Evolutionary conservation across 1,140 invertebrate species (phyloP).

Genomic region (Trinorchestia longiramus): DNA sequence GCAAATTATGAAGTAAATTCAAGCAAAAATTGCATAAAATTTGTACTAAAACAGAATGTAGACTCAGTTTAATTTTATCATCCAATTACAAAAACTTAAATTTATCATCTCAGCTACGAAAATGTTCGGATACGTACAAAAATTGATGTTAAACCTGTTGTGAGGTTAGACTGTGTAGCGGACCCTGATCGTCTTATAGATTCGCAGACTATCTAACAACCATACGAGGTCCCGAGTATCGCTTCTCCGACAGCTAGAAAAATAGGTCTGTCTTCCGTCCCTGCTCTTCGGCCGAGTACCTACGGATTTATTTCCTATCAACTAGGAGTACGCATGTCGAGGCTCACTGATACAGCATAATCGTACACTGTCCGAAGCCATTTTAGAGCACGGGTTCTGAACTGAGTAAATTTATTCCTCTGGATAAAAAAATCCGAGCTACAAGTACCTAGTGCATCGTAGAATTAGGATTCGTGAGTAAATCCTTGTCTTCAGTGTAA

Average conservation of each 20-base stretch:
- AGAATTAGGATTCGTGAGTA: background rate
- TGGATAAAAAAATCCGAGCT: background rate
- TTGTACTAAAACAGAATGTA: too few species aligned
- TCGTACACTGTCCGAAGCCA: constrained; percentile 15
- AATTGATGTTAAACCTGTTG: too few species aligned
- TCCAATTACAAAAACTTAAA: too few species aligned
- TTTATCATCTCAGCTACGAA: too few species aligned
- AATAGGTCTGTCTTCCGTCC: constrained; percentile 8
- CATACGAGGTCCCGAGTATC: background rate
- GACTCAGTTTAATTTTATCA: too few species aligned
- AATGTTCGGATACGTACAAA: too few species aligned
- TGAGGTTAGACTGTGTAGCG: too few species aligned
- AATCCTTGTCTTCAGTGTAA: background rate
- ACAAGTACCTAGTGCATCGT: background rate
- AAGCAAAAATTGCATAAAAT: too few species aligned
- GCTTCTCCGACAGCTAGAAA: constrained; percentile 2
- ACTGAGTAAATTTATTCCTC: background rate
- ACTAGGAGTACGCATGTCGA: background rate
- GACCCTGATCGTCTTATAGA: too few species aligned
- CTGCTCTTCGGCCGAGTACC: background rate
- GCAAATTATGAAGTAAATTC: too few species aligned
- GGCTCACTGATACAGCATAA: constrained; percentile 10
- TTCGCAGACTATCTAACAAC: background rate
- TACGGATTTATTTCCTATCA: constrained; percentile 25
- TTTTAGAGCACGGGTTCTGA: background rate